Conservation (phyloP, 2,888 invertebrate species). For the Synanthedon andrenaeformis region DNA sequence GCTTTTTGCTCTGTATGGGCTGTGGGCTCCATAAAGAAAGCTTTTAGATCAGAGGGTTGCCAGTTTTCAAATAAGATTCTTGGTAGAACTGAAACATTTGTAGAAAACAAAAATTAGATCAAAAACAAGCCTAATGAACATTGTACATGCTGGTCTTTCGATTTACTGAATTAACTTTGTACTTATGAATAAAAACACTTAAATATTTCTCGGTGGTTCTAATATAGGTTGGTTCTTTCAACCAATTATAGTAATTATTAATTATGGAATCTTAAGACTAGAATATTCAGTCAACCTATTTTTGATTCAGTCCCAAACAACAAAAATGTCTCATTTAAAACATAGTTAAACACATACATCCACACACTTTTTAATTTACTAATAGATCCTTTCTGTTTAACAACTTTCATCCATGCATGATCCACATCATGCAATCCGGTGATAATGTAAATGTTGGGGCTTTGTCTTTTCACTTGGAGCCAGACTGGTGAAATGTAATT, state of each 20-base stretch:
- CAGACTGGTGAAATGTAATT: constrained; percentile 94
- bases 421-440: constrained; percentile 87
- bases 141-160: background rate
- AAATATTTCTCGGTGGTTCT: too few species aligned
- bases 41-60: constrained; percentile 78
- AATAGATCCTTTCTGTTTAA: constrained; percentile 70
- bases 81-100: constrained; percentile 79
- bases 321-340: too few species aligned
- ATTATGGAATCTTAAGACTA: too few species aligned
- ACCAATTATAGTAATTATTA: too few species aligned
- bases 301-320: too few species aligned
- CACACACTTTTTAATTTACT: constrained; percentile 72
- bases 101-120: background rate
- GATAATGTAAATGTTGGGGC: constrained; percentile 73
- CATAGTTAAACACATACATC: too few species aligned
- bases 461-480: constrained; percentile 84
- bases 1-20: constrained; percentile 75
- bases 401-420: constrained; percentile 82
- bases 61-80: constrained; percentile 91
- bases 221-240: background rate
- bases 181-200: background rate
- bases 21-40: constrained; percentile 75
- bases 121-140: background rate
- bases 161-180: background rate
- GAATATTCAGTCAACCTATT: too few species aligned